Evolutionary conservation across 2,797 vertebrate species (phyloP).

Genomic region (Scolopax rusticola): DNA sequence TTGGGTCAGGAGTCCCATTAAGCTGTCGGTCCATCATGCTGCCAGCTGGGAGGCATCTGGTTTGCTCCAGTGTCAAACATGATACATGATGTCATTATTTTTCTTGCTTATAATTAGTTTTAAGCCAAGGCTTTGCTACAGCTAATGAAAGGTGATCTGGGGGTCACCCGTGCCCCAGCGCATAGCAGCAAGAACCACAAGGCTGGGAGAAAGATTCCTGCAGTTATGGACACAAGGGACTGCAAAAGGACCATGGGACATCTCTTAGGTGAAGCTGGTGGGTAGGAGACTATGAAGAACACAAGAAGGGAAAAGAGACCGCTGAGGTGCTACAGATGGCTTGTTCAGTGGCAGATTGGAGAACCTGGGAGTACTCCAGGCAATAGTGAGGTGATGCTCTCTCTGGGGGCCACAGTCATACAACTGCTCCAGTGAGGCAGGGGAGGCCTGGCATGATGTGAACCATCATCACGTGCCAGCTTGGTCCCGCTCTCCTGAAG

Average conservation of each 20-base stretch:
- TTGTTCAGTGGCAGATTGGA: background rate
- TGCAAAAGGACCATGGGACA: background rate
- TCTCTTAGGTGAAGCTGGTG: background rate
- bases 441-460: background rate
- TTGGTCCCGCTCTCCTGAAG: background rate
- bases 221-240: rapidly evolving
- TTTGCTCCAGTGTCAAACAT: background rate
- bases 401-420: rapidly evolving
- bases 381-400: rapidly evolving
- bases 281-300: background rate
- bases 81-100: background rate
- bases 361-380: background rate
- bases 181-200: background rate
- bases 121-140: background rate
- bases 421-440: background rate
- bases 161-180: background rate
- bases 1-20: background rate
- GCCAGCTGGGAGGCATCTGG: slow-evolving; percentile 28
- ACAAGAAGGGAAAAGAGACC: background rate
- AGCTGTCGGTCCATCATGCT: background rate
- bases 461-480: background rate
- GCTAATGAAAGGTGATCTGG: background rate
- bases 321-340: background rate
- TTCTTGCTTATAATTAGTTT: slow-evolving; percentile 26
- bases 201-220: background rate